phyloP scores from a whole-genome alignment of 1,140 invertebrate species.

The Lanistes nyassanus region DNA sequence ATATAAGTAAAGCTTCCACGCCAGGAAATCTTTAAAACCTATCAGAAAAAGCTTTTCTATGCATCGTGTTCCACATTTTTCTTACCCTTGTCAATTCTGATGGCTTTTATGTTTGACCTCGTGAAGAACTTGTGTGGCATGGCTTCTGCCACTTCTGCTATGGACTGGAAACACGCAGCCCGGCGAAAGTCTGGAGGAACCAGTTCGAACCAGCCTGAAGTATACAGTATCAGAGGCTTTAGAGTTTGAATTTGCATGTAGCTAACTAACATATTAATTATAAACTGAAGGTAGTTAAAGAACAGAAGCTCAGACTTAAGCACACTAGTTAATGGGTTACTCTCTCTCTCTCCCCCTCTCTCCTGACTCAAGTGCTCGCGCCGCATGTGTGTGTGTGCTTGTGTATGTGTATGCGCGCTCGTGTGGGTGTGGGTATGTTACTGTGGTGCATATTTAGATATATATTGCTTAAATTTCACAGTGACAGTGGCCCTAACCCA shows the following conservation, averaged over 20 bases:
- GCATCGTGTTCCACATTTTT: background rate
- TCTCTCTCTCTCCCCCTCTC: constrained; percentile 3
- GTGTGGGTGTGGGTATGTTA: background rate
- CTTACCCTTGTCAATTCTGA: constrained; percentile 38
- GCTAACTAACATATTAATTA: background rate
- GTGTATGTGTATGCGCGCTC: constrained; percentile 3
- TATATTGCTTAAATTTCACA: background rate
- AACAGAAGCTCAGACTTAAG: background rate
- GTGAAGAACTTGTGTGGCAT: constrained; percentile 56
- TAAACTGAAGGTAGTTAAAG: background rate
- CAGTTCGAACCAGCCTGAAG: constrained; percentile 56
- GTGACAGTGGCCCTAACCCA: too few species aligned
- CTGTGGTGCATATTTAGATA: constrained; percentile 1
- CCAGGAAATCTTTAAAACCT: too few species aligned
- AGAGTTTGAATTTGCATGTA: background rate
- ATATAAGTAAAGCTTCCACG: too few species aligned
- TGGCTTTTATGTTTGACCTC: constrained; percentile 49
- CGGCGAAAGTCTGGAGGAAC: constrained; percentile 55
- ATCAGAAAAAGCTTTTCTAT: too few species aligned
- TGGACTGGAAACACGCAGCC: constrained; percentile 41
- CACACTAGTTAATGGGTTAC: too few species aligned
- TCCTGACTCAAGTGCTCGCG: background rate
- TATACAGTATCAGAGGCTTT: constrained; percentile 15
- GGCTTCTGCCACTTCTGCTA: constrained; percentile 49
- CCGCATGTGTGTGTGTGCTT: constrained; percentile 4